Percentiles rank a stretch among this genome's conserved stretches.
These are phyloP conservation scores for Monochamus alternatus DNA, from an alignment of 2,888 invertebrate species.

Conservation along the genomic window DNA sequence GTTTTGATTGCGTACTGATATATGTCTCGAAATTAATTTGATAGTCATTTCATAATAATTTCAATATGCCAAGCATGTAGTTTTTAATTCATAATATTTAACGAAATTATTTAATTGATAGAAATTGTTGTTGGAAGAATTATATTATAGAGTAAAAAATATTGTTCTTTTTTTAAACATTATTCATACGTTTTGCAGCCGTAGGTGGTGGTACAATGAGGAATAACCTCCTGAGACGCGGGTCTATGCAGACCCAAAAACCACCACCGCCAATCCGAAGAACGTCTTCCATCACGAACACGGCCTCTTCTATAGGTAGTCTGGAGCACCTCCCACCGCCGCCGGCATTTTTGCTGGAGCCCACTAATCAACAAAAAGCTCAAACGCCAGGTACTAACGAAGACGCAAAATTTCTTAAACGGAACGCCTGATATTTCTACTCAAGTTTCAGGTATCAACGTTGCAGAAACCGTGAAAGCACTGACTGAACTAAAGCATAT, in stretches of 20 bases:
- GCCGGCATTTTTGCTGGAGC: conserved; percentile 83
- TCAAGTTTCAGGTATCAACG: conserved; percentile 73
- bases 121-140: too few species aligned
- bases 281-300: conserved; percentile 79
- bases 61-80: too few species aligned
- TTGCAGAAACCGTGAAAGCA: conserved; percentile 90
- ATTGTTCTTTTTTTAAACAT: too few species aligned
- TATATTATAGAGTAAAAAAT: too few species aligned
- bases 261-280: conserved; percentile 90
- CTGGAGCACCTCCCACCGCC: conserved; percentile 81
- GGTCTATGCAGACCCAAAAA: conserved; percentile 76
- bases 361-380: conserved; percentile 46
- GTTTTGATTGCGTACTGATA: too few species aligned
- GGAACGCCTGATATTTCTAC: neutral
- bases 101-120: too few species aligned
- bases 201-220: conserved; percentile 65
- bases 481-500: conserved; percentile 89
- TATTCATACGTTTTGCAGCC: conserved; percentile 49
- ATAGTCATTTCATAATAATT: too few species aligned
- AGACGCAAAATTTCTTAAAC: neutral
- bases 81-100: too few species aligned
- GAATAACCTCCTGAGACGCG: conserved; percentile 74
- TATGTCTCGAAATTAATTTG: too few species aligned
- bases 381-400: conserved; percentile 38
- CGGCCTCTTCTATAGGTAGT: conserved; percentile 68